Evolutionary conservation across 2,797 vertebrate species (phyloP).

Genomic region (Pelodytes ibericus): DNA sequence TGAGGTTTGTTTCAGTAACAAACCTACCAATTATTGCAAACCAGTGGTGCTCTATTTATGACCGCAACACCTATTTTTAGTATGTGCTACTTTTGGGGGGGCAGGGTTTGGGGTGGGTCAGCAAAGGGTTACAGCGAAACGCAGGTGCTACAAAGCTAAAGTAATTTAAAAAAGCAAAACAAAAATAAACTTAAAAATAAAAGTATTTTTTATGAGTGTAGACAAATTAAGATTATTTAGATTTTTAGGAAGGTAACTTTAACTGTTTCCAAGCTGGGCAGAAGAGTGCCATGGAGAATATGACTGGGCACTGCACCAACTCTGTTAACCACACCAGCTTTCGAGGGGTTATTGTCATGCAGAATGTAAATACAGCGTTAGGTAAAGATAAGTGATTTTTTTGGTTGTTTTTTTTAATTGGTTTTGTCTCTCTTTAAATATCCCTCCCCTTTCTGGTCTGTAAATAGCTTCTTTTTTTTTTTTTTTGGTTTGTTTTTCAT

Average conservation of each 20-base stretch:
- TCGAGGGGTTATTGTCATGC: slow-evolving; percentile 19
- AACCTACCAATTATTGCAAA: slow-evolving; percentile 25
- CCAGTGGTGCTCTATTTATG: slow-evolving; percentile 33
- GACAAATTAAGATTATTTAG: slow-evolving; percentile 47
- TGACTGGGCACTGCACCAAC: slow-evolving; percentile 19
- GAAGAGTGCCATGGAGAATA: slow-evolving; percentile 7
- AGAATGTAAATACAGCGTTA: slow-evolving; percentile 44
- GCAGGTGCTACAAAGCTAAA: slow-evolving; percentile 40
- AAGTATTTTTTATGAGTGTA: slow-evolving; percentile 50
- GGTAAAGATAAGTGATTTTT: not conserved
- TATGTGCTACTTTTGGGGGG: not conserved
- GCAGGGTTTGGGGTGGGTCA: not conserved
- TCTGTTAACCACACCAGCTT: slow-evolving; percentile 15
- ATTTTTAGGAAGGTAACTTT: slow-evolving; percentile 42
- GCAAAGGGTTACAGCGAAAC: slow-evolving; percentile 10
- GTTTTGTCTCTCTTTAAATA: slow-evolving; percentile 3
- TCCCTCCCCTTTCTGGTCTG: slow-evolving; percentile 2
- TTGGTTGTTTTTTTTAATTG: not conserved
- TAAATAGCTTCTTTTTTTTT: slow-evolving; percentile 13
- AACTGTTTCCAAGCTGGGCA: slow-evolving; percentile 24
- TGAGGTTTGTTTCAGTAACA: slow-evolving; percentile 1
- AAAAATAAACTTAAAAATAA: slow-evolving; percentile 16
- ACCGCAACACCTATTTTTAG: slow-evolving; percentile 28
- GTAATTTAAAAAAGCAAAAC: slow-evolving; percentile 11
- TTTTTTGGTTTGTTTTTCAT: too few species aligned